Evolutionary conservation across 2,113 vertebrate genomes (phyloP).

Genomic region (Bujurquina vittata): DNA sequence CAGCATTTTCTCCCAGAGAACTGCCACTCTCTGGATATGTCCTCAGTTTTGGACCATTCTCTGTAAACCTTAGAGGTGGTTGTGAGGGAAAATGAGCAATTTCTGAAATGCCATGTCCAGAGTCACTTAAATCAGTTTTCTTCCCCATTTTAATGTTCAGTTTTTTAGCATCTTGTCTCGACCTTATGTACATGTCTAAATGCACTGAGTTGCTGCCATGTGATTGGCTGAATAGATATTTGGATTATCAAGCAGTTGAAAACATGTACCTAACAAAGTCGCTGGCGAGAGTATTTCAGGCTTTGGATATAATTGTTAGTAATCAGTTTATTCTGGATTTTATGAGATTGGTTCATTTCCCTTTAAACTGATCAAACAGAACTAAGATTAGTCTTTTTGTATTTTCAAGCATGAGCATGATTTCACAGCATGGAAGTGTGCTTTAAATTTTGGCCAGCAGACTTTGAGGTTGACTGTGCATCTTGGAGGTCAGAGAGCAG

Average conservation of each 20-base stretch:
- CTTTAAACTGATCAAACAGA: neutral
- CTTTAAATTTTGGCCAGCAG: neutral
- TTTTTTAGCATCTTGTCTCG: neutral
- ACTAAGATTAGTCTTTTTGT: neutral
- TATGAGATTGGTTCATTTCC: neutral
- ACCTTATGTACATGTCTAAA: neutral
- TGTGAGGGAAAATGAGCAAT: neutral
- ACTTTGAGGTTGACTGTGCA: neutral
- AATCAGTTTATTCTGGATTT: neutral
- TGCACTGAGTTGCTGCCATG: neutral
- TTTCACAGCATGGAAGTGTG: neutral
- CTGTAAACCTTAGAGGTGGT: neutral
- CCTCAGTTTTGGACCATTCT: neutral
- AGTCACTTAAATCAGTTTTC: neutral
- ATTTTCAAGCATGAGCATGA: neutral
- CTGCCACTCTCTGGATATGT: neutral
- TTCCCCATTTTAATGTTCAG: neutral
- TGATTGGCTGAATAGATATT: neutral
- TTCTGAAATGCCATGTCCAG: neutral
- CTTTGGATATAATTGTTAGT: neutral
- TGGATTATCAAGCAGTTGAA: too few relatives aligned
- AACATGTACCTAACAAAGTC: neutral
- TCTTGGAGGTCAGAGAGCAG: conserved; percentile 16
- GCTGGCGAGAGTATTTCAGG: neutral
- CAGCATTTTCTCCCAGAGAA: too few relatives aligned